Evolutionary conservation across 1,140 invertebrate genomes (phyloP).

Genomic region (Lasaia peninsularis): DNA sequence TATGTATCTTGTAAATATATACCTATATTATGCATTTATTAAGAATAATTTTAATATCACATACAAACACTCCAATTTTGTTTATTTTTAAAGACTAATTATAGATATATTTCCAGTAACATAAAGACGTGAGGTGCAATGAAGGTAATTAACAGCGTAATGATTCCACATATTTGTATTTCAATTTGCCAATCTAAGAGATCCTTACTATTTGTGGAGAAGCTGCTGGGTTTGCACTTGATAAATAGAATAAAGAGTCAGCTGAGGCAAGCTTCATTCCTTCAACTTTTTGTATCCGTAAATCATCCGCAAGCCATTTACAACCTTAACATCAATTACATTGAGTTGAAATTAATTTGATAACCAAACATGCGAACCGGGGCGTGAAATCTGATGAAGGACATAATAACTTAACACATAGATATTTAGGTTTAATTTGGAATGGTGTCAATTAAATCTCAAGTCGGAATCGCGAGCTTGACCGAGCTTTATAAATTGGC

Average conservation of each 20-base stretch:
- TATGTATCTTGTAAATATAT: no score
- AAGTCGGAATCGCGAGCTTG: constrained; percentile 14
- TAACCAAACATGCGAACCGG: constrained; percentile 10
- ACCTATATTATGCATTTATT: no score
- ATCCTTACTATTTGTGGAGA: constrained; percentile 33
- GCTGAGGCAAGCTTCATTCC: constrained; percentile 52
- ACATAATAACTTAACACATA: constrained; percentile 31
- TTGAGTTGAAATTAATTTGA: constrained; percentile 23
- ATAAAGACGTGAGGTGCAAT: constrained; percentile 19
- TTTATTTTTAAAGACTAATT: no score
- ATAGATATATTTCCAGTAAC: no score
- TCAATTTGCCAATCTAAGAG: constrained; percentile 35
- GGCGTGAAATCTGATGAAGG: constrained; percentile 24
- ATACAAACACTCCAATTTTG: no score
- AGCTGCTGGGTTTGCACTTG: constrained; percentile 33
- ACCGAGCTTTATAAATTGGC: constrained; percentile 26
- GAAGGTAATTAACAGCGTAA: constrained; percentile 23
- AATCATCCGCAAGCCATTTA: constrained; percentile 23
- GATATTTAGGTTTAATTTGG: constrained; percentile 22
- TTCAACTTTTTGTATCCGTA: constrained; percentile 42
- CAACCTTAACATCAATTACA: constrained; percentile 19
- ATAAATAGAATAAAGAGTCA: constrained; percentile 51
- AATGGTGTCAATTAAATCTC: neutral
- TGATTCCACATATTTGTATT: constrained; percentile 21
- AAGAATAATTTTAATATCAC: no score